phyloP scores from a whole-genome alignment of 2,888 invertebrate species.

The Spodoptera exigua region DNA sequence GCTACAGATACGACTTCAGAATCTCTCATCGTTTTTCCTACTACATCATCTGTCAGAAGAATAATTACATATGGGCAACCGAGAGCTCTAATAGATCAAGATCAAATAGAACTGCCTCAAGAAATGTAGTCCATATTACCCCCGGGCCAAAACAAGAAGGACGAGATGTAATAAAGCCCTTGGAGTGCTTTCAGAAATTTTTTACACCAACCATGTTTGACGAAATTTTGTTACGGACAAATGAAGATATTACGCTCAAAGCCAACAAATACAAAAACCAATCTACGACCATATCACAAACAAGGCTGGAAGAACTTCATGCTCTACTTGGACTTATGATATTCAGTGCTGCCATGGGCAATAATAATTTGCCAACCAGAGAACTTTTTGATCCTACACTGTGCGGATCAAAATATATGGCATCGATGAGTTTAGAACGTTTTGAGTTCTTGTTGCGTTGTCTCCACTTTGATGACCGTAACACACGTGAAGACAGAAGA shows the following conservation, averaged over 20 bases:
- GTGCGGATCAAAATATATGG: conserved; percentile 12
- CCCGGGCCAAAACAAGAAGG: too few relatives aligned
- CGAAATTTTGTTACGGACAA: too few relatives aligned
- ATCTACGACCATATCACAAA: not conserved
- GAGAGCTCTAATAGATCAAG: too few relatives aligned
- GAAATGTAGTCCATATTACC: too few relatives aligned
- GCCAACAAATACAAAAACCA: conserved; percentile 9
- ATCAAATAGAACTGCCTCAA: too few relatives aligned
- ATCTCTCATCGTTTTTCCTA: too few relatives aligned
- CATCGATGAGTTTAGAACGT: conserved; percentile 13
- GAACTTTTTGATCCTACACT: conserved; percentile 15
- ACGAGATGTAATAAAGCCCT: too few relatives aligned
- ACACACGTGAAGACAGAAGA: conserved; percentile 10
- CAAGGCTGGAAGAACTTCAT: conserved; percentile 5
- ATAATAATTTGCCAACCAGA: conserved; percentile 13
- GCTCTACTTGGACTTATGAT: conserved; percentile 6
- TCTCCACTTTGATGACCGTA: conserved; percentile 15
- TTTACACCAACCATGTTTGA: too few relatives aligned
- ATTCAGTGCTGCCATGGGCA: conserved; percentile 14
- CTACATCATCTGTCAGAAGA: too few relatives aligned
- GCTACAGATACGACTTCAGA: too few relatives aligned
- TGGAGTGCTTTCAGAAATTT: too few relatives aligned
- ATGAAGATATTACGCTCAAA: conserved; percentile 5
- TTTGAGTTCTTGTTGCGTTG: conserved; percentile 15
- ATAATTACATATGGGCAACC: too few relatives aligned